A percentile compares a stretch with the other conserved stretches of the same genome.
Conservation (phyloP, 1,140 invertebrate species). For the Vanessa atalanta region DNA sequence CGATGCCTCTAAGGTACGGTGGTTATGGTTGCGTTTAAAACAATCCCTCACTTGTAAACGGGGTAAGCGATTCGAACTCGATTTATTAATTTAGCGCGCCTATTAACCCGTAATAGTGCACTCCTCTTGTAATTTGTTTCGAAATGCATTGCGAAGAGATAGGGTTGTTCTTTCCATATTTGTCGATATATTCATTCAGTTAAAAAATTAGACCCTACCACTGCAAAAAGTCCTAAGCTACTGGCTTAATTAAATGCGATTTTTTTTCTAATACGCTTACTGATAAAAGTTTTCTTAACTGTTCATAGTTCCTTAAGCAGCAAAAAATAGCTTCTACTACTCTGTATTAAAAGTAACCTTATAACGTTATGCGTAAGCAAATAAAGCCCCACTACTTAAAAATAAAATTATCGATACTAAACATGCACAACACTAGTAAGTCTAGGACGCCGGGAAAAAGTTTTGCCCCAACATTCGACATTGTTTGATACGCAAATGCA, state of each 20-base stretch:
- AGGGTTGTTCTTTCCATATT: conserved; percentile 19
- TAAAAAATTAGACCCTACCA: too few species aligned
- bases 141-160: conserved; percentile 35
- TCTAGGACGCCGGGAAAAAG: not conserved
- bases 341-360: too few species aligned
- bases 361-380: too few species aligned
- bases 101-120: conserved; percentile 43
- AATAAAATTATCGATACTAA: not conserved
- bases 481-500: conserved; percentile 9
- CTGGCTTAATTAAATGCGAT: too few species aligned
- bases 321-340: too few species aligned
- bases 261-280: too few species aligned
- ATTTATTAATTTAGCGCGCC: conserved; percentile 57
- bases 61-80: conserved; percentile 29
- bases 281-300: too few species aligned
- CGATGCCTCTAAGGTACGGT: not conserved
- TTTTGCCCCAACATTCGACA: not conserved
- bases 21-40: conserved; percentile 10
- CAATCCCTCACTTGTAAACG: conserved; percentile 28
- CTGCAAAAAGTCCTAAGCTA: too few species aligned
- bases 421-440: not conserved
- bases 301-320: too few species aligned
- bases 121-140: conserved; percentile 44
- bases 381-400: too few species aligned
- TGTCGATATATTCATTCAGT: not conserved